Evolutionary conservation across 2,797 vertebrate genomes (phyloP), one percentile per base, ranked within the genome.

Genomic region (Lepilemur septentrionalis): DNA sequence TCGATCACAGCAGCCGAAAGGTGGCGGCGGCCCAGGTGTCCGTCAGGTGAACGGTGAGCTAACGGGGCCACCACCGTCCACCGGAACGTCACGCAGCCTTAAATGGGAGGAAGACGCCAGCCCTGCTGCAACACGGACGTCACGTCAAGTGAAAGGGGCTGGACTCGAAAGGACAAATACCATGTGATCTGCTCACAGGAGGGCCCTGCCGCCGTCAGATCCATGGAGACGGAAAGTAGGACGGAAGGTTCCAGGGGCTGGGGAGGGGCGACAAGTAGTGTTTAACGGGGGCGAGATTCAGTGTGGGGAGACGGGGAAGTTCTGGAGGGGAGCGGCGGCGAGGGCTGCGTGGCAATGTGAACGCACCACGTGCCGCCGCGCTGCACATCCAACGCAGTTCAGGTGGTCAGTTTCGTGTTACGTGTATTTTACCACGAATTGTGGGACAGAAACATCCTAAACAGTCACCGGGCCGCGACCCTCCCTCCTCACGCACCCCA

Each of bases 101-200:
- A n/a, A 22, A 13, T 7, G 5, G 11, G 18, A 20, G n/a, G 46
- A 25, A 57, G 52, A 22, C 7, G 20, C 52, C 20, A 7, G 55
- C 55, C 63, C 63, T 3, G 32, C 63, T 4, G 8, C 32, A 7
- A n/a, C 15, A 7, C 17, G 32, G 76, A 55, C 22, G 25, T 28
- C 4, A 9, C 2, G 4, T 12, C 3, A 23, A 41, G 52, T 0
- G 35, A 28, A 80, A 41, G 0, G 2, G 57, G 7, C 52, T 2
- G 1, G 76, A 5, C 76, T 18, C 23, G 6, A 41, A 10, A 38
- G 35, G 50, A 80, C 23, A 10, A 38, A 41, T 17, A 9, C 52
- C 10, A 23, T 38, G 35, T 28, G 52, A 30, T 28, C 35, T 4
- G 10, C 52, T 41, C 14, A 3, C 2, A 0, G 17, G 52, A 28